Base-by-base conservation (phyloP, 2,888 invertebrate species). In the Cheilosia soror region DNA sequence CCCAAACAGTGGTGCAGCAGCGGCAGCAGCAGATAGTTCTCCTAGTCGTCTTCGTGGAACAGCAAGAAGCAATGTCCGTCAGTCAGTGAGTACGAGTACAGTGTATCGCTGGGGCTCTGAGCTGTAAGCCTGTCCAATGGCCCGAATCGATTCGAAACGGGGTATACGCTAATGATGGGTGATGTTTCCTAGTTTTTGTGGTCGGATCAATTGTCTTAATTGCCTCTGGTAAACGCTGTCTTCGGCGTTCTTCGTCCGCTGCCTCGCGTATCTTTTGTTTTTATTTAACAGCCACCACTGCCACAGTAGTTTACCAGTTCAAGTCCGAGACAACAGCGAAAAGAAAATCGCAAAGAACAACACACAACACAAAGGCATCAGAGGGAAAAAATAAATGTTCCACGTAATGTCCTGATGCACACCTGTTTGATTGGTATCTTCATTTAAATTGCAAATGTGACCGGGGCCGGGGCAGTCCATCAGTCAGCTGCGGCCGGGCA, bases 181-280 rank as follows among this genome's bases (percentile, higher is more conserved):
- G 85, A 85, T 85, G 85, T 85, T 85, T 85, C 85, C 85, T 85
- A 85, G 85, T 85, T 85, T 85, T 85, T 85, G 85, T 85, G 81
- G 71, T 85, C 77, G 85, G 85, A 85, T 85, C 85, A 85, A 85
- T 85, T 85, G 85, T 85, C 85, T 85, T 85, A 85, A 85, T 85
- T 85, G 85, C 85, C 85, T 81, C 76, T 85, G 77, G 85, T 85
- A 85, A 85, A 85, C 76, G 85, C 72, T 85, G 85, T 81, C 71
- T 77, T 68, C 85, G 37, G 37, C 37, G 47, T 75, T 76, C 27
- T 15, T 37, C 62, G 11, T 33, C 60, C 58, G 40, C 42, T n/a
- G 31, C n/a, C 44, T 29, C 31, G 49, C 27, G 25, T 68, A 27
- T 25, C n/a, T 68, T 83, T 66, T 77, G 44, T 68, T 79, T 78